These are phyloP conservation scores for Dolichallabes microphthalmus DNA, from an alignment of 2,113 vertebrate species.

Conservation along the genomic window DNA sequence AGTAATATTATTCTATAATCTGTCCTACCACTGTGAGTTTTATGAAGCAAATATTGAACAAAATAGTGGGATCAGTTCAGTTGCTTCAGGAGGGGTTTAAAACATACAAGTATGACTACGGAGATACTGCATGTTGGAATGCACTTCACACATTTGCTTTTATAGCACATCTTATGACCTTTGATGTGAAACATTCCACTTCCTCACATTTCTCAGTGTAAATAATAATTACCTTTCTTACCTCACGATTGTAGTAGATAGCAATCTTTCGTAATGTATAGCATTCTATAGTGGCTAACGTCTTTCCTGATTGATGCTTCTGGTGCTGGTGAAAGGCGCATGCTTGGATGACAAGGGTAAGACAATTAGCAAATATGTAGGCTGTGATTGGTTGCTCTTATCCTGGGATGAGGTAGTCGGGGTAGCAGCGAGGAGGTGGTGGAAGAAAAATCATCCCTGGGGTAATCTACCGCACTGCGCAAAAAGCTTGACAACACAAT, in stretches of 20 bases:
- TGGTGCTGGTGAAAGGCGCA: slow-evolving; percentile 10
- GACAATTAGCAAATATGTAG: slow-evolving; percentile 58
- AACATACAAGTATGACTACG: background rate
- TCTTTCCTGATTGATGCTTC: slow-evolving; percentile 26
- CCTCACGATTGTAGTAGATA: slow-evolving; percentile 1
- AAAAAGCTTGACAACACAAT: slow-evolving; percentile 60
- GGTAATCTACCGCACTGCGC: slow-evolving; percentile 74
- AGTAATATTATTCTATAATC: background rate
- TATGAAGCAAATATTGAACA: background rate
- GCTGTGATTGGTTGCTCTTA: slow-evolving; percentile 57
- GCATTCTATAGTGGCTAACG: slow-evolving; percentile 19
- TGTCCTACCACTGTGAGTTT: background rate
- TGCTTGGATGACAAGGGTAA: slow-evolving; percentile 41
- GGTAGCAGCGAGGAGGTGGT: slow-evolving; percentile 56
- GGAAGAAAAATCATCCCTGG: slow-evolving; percentile 63
- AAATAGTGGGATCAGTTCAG: background rate
- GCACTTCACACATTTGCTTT: background rate
- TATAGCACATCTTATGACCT: background rate
- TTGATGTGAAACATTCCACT: slow-evolving; percentile 1
- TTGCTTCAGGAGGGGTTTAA: background rate
- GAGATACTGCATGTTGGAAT: background rate
- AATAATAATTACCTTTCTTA: slow-evolving; percentile 8
- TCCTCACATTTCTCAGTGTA: slow-evolving; percentile 23
- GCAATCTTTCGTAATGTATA: slow-evolving; percentile 3
- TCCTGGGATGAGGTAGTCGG: slow-evolving; percentile 52